These are phyloP conservation scores for Astropecten irregularis DNA, from an alignment of 53 echinoderm and acorn worm species.

Conservation along the genomic window DNA sequence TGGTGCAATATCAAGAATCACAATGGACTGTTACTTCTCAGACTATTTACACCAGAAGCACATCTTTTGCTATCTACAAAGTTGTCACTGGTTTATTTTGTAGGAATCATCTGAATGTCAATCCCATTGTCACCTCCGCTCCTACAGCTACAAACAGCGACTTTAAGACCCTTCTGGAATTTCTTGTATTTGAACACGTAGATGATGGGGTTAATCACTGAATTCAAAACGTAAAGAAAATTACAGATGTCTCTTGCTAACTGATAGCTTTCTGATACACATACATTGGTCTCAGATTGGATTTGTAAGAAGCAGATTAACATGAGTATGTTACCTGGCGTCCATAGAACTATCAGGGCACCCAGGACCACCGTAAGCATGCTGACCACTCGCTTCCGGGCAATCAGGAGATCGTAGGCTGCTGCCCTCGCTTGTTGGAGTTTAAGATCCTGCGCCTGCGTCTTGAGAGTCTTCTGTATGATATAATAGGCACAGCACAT, in stretches of 20 bases:
- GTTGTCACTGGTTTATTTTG: no score
- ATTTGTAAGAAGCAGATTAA: not conserved
- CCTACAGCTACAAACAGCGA: not conserved
- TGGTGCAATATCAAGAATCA: no score
- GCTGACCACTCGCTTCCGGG: slow-evolving; percentile 10
- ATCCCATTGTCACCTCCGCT: not conserved
- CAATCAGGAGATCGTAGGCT: slow-evolving; percentile 1
- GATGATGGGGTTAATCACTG: slow-evolving; percentile 17
- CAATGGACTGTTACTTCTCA: no score
- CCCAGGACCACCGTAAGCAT: slow-evolving; percentile 21
- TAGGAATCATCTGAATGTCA: not conserved
- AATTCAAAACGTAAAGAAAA: not conserved
- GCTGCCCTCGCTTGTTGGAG: not conserved
- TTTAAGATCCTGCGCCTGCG: not conserved
- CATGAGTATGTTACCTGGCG: not conserved
- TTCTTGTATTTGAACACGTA: slow-evolving; percentile 22
- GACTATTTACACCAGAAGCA: no score
- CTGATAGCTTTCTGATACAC: not conserved
- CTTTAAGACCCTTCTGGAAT: slow-evolving; percentile 1
- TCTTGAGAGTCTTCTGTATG: slow-evolving; percentile 6
- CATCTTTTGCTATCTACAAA: no score
- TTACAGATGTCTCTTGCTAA: not conserved
- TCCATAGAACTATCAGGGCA: slow-evolving; percentile 4
- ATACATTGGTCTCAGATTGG: not conserved
- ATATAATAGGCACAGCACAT: slow-evolving; percentile 42